Conservation (phyloP, 2,797 vertebrate genomes). For the Eulemur rubriventer region DNA sequence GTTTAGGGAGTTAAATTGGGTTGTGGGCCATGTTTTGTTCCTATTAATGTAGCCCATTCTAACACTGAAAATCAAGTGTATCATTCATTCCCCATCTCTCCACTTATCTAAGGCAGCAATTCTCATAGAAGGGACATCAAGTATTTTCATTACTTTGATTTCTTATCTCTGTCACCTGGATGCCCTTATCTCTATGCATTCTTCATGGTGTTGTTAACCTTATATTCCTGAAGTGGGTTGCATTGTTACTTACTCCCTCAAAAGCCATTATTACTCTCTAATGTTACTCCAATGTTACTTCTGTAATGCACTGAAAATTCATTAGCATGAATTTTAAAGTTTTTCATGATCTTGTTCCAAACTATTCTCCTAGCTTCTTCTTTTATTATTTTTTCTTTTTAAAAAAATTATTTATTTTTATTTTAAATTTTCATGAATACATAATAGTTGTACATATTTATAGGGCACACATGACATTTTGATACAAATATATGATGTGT, state of each 20-base stretch:
- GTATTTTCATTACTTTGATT: background rate
- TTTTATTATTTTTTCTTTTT: background rate
- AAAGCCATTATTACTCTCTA: background rate
- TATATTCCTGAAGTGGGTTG: background rate
- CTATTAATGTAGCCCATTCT: background rate
- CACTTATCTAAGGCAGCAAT: background rate
- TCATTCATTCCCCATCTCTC: background rate
- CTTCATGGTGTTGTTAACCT: background rate
- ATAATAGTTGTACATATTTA: too few relatives aligned
- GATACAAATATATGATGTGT: too few relatives aligned
- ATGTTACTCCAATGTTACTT: background rate
- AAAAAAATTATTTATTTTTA: too few relatives aligned
- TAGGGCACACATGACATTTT: too few relatives aligned
- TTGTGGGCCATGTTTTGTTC: slow-evolving; percentile 11
- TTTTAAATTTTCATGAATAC: too few relatives aligned
- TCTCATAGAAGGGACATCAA: background rate
- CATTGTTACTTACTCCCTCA: background rate
- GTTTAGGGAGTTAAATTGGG: background rate
- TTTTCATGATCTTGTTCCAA: background rate
- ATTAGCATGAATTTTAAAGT: background rate
- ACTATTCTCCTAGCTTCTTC: background rate
- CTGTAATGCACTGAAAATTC: background rate
- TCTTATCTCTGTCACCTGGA: background rate
- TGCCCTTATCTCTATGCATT: background rate
- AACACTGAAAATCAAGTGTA: background rate